Evolutionary conservation across 2,888 invertebrate genomes (phyloP), one percentile per base, ranked within the genome.

Genomic region (Synergus laeviventris): DNA sequence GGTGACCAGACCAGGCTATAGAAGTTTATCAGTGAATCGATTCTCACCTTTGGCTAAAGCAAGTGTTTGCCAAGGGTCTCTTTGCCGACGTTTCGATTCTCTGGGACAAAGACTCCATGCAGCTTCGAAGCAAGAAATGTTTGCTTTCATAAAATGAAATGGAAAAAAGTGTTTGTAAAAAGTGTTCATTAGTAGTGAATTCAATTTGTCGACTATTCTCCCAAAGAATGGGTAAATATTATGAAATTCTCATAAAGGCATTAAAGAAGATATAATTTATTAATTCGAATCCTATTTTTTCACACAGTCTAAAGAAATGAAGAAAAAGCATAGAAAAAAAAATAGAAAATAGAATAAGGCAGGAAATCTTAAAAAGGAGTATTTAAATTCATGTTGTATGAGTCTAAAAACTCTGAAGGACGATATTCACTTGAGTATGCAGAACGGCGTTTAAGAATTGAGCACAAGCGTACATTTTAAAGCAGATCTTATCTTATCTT

Each of bases 11-110:
- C 45, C 42, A 21, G 9, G 9, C n/a, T 64, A 18, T 39, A 18
- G 38, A 64, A 39, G 18, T 64, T 64, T 64, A 39, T 39, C 62
- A 12, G 18, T 38, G 18, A 39, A 18, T 21, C 38, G 62, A 39
- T 64, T 64, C 39, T 64, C 62, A 36, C 62, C 62, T 39, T 64
- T 39, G 38, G 3, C 39, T 64, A 45, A 45, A 24, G 66, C 66
- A 66, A 66, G 66, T 66, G 66, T 66, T 66, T 66, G 16, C 45
- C 42, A 66, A 66, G 21, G 66, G 66, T 24, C 42, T 66, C 24
- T 18, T 42, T 42, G 45, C 45, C 66, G 66, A 66, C 66, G 45
- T 45, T 45, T 66, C 9, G 66, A 45, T 66, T 31, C 66, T 66
- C 45, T 45, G 24, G 24, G 16, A 66, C 45, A 54, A 54, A 45